Conservation (phyloP, 2,113 vertebrate genomes). For the Toxotes jaculatrix region DNA sequence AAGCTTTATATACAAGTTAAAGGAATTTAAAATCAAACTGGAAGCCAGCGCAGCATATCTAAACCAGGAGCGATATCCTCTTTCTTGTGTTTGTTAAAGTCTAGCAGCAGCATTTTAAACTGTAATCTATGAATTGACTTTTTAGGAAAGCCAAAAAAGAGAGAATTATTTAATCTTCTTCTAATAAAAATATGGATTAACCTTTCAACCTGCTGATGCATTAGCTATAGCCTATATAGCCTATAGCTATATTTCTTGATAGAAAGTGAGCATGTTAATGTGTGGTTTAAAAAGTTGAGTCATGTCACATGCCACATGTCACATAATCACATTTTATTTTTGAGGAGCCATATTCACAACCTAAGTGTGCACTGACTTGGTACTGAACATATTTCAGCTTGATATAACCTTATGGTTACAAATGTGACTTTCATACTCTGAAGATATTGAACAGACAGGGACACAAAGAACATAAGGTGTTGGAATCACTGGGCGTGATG, state of each 20-base stretch:
- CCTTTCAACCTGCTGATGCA: conserved; percentile 10
- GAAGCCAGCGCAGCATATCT: conserved; percentile 27
- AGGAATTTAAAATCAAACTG: conserved; percentile 60
- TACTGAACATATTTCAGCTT: conserved; percentile 8
- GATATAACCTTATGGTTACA: conserved; percentile 10
- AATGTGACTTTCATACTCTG: conserved; percentile 33
- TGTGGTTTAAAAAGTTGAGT: not conserved
- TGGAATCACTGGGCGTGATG: conserved; percentile 35
- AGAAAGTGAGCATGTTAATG: conserved; percentile 15
- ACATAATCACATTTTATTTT: not conserved
- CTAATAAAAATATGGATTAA: conserved; percentile 44
- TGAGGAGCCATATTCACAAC: not conserved
- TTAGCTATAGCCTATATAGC: not conserved
- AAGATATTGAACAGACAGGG: conserved; percentile 30
- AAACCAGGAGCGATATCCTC: conserved; percentile 32
- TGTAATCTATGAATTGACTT: conserved; percentile 31
- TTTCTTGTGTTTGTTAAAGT: conserved; percentile 40
- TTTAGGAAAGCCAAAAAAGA: conserved; percentile 13
- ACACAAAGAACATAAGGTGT: conserved; percentile 29
- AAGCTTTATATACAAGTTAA: conserved; percentile 62
- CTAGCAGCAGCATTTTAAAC: conserved; percentile 35
- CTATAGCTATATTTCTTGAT: not conserved
- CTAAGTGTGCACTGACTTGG: not conserved
- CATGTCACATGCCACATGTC: not conserved
- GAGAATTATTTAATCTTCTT: conserved; percentile 36